Percentiles rank a stretch among this genome's conserved stretches.
Evolutionary conservation across 2,888 invertebrate genomes (phyloP).

Genomic region (Dasypolia templi): DNA sequence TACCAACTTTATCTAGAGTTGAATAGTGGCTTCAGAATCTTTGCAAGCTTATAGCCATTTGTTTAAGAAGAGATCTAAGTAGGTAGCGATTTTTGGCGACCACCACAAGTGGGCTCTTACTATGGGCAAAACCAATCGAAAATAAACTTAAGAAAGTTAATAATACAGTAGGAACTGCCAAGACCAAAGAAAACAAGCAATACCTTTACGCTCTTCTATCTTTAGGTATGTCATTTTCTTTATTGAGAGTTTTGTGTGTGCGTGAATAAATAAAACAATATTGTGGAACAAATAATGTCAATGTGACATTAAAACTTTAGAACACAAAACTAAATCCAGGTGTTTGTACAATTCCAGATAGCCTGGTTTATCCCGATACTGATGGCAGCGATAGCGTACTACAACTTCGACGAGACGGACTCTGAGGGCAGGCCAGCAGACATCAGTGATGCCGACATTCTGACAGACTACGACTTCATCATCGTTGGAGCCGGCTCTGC

Average conservation of each 20-base stretch:
- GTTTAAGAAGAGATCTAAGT: not conserved
- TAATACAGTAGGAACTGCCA: too few relatives aligned
- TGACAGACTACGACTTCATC: constrained; percentile 95
- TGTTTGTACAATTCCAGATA: constrained; percentile 83
- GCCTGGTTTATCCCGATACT: constrained; percentile 96
- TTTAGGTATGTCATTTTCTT: too few relatives aligned
- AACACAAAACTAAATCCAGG: not conserved
- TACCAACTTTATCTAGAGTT: not conserved
- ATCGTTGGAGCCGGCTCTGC: constrained; percentile 96
- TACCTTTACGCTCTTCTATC: too few relatives aligned
- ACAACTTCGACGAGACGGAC: constrained; percentile 95
- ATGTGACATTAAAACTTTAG: too few relatives aligned
- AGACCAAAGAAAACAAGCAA: too few relatives aligned
- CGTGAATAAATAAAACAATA: too few relatives aligned
- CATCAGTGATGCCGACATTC: constrained; percentile 91
- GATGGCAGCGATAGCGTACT: constrained; percentile 96
- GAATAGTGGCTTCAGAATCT: not conserved
- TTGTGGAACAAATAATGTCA: too few relatives aligned
- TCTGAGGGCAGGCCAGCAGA: constrained; percentile 95
- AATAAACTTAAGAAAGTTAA: too few relatives aligned
- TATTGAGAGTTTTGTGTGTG: too few relatives aligned
- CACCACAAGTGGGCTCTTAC: not conserved
- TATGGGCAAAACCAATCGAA: too few relatives aligned
- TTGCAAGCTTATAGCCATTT: not conserved
- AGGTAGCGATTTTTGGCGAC: not conserved